Percentiles rank a stretch among this genome's conserved stretches.
Conservation (phyloP, 2,113 vertebrate species). For the Bos indicus region DNA sequence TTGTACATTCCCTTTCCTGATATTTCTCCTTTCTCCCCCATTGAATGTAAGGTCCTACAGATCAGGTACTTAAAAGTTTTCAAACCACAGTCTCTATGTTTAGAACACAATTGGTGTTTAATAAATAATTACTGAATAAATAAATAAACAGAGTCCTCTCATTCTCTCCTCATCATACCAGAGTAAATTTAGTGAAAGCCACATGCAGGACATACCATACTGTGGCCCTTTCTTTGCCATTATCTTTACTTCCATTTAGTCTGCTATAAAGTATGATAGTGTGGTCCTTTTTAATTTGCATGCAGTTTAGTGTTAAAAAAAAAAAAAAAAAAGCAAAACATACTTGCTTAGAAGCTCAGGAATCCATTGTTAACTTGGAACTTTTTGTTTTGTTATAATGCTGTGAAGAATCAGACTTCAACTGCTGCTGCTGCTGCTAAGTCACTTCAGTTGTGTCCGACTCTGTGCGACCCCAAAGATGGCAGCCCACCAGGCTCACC, state of each 20-base stretch:
- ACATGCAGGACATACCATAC: background rate
- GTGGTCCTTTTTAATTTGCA: background rate
- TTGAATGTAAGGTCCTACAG: background rate
- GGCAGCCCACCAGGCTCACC: no score
- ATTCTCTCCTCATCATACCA: background rate
- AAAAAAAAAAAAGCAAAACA: background rate
- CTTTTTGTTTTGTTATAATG: background rate
- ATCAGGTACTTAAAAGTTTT: background rate
- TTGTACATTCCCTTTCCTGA: background rate
- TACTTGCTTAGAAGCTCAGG: background rate
- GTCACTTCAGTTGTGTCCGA: no score
- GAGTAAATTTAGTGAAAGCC: background rate
- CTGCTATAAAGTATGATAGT: background rate
- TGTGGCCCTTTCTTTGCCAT: background rate
- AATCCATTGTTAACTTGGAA: constrained; percentile 9
- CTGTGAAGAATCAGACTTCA: background rate
- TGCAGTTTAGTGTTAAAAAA: background rate
- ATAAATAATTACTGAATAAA: constrained; percentile 18
- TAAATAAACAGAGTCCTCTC: background rate
- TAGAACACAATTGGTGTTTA: background rate
- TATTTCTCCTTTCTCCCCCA: background rate
- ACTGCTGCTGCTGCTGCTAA: background rate
- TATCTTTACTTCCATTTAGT: background rate
- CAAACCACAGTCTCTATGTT: background rate
- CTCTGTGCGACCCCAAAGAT: no score